Conservation (phyloP, 2,888 invertebrate genomes). For the Dermolepida albohirtum region DNA sequence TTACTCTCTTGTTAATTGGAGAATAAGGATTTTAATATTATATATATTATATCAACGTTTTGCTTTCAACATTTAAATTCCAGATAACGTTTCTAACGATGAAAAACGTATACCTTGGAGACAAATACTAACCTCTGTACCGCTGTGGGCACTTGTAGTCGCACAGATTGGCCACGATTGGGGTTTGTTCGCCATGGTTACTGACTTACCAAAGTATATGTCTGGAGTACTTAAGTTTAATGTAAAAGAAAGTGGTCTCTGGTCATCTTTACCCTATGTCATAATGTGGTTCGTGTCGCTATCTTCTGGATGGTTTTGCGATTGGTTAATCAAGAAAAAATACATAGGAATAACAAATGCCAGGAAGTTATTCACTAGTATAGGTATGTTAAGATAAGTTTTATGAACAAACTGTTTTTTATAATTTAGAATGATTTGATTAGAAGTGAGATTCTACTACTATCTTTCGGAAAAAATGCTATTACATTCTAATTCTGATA, state of each 20-base stretch:
- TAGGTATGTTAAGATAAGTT: constrained; percentile 67
- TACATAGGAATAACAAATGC: constrained; percentile 69
- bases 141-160: constrained; percentile 79
- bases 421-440: too few species aligned
- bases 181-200: constrained; percentile 79
- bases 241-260: constrained; percentile 72
- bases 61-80: too few species aligned
- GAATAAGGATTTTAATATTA: too few species aligned
- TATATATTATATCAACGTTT: too few species aligned
- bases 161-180: constrained; percentile 81
- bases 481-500: too few species aligned
- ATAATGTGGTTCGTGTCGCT: constrained; percentile 77
- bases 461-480: too few species aligned
- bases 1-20: too few species aligned
- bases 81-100: constrained; percentile 30
- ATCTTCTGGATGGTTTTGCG: constrained; percentile 75
- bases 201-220: constrained; percentile 78
- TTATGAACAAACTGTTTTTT: too few species aligned
- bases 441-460: too few species aligned
- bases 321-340: constrained; percentile 74
- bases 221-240: constrained; percentile 75
- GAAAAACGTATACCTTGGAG: constrained; percentile 74
- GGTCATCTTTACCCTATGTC: constrained; percentile 74
- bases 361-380: constrained; percentile 75
- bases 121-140: constrained; percentile 75